phyloP scores from a whole-genome alignment of 2,888 invertebrate species.

The Lissonota sp. region DNA sequence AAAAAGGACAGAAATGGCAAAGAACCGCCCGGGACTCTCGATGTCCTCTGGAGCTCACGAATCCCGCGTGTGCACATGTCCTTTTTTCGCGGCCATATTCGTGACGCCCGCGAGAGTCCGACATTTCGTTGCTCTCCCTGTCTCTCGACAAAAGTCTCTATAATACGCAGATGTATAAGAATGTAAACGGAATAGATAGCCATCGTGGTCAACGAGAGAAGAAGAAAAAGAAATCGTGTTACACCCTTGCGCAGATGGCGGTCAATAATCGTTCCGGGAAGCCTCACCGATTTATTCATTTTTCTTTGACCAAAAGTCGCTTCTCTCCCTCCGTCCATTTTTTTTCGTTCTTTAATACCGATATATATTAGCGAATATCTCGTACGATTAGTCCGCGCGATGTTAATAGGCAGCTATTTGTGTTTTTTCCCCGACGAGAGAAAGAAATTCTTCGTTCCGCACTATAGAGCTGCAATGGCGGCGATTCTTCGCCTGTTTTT shows the following conservation, averaged over 20 bases:
- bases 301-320: constrained; percentile 35
- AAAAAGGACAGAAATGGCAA: constrained; percentile 56
- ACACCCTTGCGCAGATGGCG: constrained; percentile 36
- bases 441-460: constrained; percentile 46
- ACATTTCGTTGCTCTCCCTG: constrained; percentile 27
- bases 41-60: constrained; percentile 35
- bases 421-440: constrained; percentile 22
- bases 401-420: constrained; percentile 36
- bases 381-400: constrained; percentile 40
- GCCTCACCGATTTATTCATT: constrained; percentile 60
- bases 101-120: constrained; percentile 32
- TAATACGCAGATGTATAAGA: constrained; percentile 30
- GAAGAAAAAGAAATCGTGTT: constrained; percentile 14
- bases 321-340: neutral
- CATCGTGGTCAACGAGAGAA: constrained; percentile 14
- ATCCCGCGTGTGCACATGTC: constrained; percentile 21
- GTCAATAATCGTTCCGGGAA: constrained; percentile 56
- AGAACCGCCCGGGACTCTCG: constrained; percentile 64
- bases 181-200: constrained; percentile 32
- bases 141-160: constrained; percentile 26
- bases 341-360: constrained; percentile 31
- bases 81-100: constrained; percentile 35
- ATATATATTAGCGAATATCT: constrained; percentile 37
- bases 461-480: constrained; percentile 45
- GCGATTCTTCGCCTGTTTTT: constrained; percentile 21